Evolutionary conservation across 2,797 vertebrate genomes (phyloP).

Genomic region (Champsocephalus gunnari): DNA sequence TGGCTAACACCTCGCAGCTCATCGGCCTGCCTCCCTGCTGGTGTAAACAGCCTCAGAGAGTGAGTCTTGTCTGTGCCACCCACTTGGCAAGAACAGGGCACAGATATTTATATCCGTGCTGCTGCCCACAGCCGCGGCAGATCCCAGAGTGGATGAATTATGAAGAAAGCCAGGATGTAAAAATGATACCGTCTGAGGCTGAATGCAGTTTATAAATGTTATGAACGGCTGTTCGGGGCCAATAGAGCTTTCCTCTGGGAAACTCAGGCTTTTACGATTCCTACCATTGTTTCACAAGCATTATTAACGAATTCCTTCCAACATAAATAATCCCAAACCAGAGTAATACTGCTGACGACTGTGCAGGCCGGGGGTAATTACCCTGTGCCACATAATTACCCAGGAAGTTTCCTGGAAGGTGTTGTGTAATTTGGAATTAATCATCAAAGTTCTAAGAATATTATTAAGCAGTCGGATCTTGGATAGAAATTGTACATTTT

Average conservation of each 20-base stretch:
- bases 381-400: neutral
- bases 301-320: neutral
- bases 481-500: too few relatives aligned
- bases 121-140: slow-evolving; percentile 38
- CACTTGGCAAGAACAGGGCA: slow-evolving; percentile 53
- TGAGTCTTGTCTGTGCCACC: slow-evolving; percentile 52
- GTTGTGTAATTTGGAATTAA: neutral
- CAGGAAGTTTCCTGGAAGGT: slow-evolving; percentile 4
- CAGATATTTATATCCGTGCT: slow-evolving; percentile 58
- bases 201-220: neutral
- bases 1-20: slow-evolving; percentile 38
- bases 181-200: slow-evolving; percentile 13
- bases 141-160: slow-evolving; percentile 25
- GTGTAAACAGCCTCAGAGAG: slow-evolving; percentile 57
- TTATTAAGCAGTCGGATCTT: neutral
- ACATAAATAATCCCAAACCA: neutral
- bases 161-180: slow-evolving; percentile 29
- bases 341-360: neutral
- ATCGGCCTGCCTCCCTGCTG: slow-evolving; percentile 47
- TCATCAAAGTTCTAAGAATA: neutral
- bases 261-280: neutral
- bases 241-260: slow-evolving; percentile 12
- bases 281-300: neutral
- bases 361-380: neutral
- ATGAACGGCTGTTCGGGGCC: neutral